Percentiles rank a stretch among this genome's conserved stretches.
These are phyloP conservation scores for Sylvilagus bachmani DNA, from an alignment of 2,113 vertebrate genomes.

Conservation along the genomic window DNA sequence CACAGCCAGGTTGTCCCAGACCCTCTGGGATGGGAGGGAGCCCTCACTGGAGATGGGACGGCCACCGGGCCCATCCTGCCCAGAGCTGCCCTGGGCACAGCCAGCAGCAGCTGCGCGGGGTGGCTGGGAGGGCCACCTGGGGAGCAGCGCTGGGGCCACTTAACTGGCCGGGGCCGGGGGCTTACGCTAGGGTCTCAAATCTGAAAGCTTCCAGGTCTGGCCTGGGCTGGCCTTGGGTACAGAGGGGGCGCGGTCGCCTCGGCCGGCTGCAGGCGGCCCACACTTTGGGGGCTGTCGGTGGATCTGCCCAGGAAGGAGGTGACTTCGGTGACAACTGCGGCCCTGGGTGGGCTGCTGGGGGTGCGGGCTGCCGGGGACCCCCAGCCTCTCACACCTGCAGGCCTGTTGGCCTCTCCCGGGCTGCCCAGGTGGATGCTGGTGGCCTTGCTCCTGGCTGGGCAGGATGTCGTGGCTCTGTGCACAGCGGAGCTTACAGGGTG, in stretches of 20 bases:
- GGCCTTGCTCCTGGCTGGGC: not conserved
- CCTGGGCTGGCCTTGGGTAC: not conserved
- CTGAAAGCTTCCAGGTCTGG: not conserved
- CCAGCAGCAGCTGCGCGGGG: not conserved
- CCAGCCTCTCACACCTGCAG: not conserved
- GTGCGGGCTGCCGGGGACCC: not conserved
- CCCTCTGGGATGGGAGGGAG: not conserved
- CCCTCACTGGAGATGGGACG: rapidly evolving
- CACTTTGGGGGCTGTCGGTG: not conserved
- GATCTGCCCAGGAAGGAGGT: no score
- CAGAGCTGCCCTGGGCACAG: not conserved
- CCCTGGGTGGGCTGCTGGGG: not conserved
- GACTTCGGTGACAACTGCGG: no score
- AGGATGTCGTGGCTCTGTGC: no score
- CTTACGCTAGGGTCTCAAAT: not conserved
- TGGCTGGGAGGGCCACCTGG: not conserved
- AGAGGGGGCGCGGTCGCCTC: no score
- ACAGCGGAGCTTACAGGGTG: rapidly evolving
- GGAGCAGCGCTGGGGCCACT: not conserved
- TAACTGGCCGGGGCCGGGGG: not conserved
- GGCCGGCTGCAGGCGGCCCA: no score
- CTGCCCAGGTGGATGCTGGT: not conserved
- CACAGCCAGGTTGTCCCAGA: rapidly evolving
- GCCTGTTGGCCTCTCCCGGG: not conserved
- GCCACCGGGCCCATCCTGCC: not conserved